phyloP scores from a whole-genome alignment of 2,797 vertebrate species.

The Mionectes olivaceus region DNA sequence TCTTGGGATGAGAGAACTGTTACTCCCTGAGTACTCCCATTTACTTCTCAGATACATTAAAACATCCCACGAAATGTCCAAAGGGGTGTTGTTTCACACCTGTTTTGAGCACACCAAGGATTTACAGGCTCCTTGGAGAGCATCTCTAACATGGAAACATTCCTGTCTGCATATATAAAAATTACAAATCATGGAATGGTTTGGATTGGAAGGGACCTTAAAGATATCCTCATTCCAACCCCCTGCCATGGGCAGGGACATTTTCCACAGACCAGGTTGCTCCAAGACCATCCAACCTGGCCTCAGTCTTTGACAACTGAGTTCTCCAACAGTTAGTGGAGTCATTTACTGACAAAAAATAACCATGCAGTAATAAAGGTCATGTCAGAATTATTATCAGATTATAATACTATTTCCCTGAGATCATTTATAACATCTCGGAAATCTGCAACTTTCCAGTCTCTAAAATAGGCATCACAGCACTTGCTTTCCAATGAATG shows the following conservation, averaged over 20 bases:
- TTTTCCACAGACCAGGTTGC: not conserved
- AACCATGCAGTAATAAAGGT: not conserved
- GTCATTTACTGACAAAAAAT: not conserved
- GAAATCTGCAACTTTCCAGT: not conserved
- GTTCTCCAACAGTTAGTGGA: not conserved
- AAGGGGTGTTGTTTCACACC: not conserved
- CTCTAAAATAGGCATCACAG: not conserved
- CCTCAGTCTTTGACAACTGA: not conserved
- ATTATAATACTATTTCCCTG: not conserved
- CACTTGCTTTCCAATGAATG: not conserved
- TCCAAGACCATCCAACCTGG: not conserved
- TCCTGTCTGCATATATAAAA: not conserved
- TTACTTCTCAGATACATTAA: not conserved
- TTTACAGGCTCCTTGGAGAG: not conserved
- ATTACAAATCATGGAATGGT: not conserved
- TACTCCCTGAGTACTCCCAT: not conserved
- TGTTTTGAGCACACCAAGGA: not conserved
- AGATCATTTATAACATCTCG: not conserved
- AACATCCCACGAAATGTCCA: not conserved
- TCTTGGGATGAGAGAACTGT: not conserved
- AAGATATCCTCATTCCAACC: not conserved
- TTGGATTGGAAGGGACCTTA: not conserved
- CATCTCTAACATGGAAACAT: accelerated
- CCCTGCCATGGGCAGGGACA: not conserved
- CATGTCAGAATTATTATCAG: not conserved